Base-by-base conservation (phyloP, 2,888 invertebrate genomes). In the Taenaris catops region DNA sequence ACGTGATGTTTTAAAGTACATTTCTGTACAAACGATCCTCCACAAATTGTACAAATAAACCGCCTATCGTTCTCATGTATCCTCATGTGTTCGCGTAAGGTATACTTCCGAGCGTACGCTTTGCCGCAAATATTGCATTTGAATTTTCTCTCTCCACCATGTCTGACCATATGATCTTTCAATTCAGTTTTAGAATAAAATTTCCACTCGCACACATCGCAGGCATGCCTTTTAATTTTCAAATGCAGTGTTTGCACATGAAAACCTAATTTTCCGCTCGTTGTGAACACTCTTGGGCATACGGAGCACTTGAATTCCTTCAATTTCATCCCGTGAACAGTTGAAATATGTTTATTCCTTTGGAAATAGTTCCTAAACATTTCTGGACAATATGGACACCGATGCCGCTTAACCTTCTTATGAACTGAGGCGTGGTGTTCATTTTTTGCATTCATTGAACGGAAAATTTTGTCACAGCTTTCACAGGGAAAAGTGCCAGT, bases 111-210 rank as follows among this genome's bases (percentile, higher is more conserved):
- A 0, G 83, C 80, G 33, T 88, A 89, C 0, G 81, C 63, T 38
- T 89, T 89, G 28, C 80, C 78, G 31, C 89, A 89, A 0, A 88
- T 46, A 1, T 54, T 63, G 37, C 89, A 89, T 19, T 83, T 72
- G 25, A 74, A 83, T 34, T 83, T 87, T 2, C 81, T 68, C 34
- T 88, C 88, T 0, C 89, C 89, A 0, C 76, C 78, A 20, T 89
- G 89, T 4, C 79, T 71, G 0, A 88, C 48, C 84, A 88, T 88
- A 23, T 89, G 89, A 6, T 84, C 80, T 18, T 84, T 87, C n/a
- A 89, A 59, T 33, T 88, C 88, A 0, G 84, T 83, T 12, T 80
- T 86, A 0, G 88, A 86, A 44, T 87, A 88, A 48, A 89, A 89
- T 33, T 81, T 79, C 70, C 88, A 88, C 4, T 88, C 88, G 25